Percentiles rank a stretch among this genome's conserved stretches.
Evolutionary conservation across 2,113 vertebrate species (phyloP).

Genomic region (Bubo blakistoni): DNA sequence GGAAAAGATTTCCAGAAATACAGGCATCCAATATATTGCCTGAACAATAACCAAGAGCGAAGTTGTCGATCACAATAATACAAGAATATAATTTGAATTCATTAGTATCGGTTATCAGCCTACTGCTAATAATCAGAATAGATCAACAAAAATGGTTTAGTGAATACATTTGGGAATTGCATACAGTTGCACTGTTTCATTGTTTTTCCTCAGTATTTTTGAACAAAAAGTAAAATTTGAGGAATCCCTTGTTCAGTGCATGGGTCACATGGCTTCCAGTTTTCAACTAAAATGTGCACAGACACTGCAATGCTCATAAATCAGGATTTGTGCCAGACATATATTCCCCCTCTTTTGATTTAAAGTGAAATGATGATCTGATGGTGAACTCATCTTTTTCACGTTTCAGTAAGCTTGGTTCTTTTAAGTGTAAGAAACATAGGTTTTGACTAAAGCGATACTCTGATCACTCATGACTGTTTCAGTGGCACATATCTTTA

Average conservation of each 20-base stretch:
- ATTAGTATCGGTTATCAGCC: background rate
- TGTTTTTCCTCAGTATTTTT: background rate
- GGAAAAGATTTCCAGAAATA: background rate
- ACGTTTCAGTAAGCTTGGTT: background rate
- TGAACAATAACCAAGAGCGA: background rate
- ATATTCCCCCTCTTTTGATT: background rate
- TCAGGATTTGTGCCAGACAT: background rate
- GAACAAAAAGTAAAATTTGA: background rate
- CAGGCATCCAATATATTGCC: background rate
- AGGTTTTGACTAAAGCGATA: fast-evolving
- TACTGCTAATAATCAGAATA: background rate
- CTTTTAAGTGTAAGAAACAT: background rate
- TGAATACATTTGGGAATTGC: background rate
- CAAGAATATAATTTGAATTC: background rate
- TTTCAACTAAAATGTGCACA: background rate
- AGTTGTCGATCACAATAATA: background rate
- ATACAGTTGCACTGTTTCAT: background rate
- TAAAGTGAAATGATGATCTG: background rate
- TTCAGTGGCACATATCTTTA: background rate
- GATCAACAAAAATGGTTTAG: background rate
- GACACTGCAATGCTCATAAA: background rate
- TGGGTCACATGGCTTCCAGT: background rate
- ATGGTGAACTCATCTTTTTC: background rate
- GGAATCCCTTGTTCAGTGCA: background rate
- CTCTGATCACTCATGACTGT: background rate